Base-by-base conservation (phyloP, 2,888 invertebrate genomes). In the Lasioglossum figueresi region DNA sequence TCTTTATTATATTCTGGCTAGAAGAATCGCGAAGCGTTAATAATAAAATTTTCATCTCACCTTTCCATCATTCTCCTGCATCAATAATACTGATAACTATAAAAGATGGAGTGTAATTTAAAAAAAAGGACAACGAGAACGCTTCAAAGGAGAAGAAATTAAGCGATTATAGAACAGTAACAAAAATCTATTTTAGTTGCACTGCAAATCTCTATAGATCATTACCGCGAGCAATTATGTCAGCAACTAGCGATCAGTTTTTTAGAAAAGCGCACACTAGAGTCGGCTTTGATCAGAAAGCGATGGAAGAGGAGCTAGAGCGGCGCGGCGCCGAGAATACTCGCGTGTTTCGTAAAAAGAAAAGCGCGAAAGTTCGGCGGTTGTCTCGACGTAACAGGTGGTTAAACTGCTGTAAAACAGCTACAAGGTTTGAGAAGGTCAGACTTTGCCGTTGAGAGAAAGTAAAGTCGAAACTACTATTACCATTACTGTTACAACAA, bases 341-440 rank as follows among this genome's bases (percentile, higher is more conserved):
- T 68, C 68, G 73, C 88, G 91, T 92, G 92, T 92, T 92, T 91
- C 89, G 91, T 88, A 89, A 90, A 91, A 92, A 91, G 89, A 91
- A 92, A 90, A 88, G 88, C 88, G 89, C 89, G 88, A 85, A 89
- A 89, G 90, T 89, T 91, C 86, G 89, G 88, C 85, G 91, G 88
- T 89, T 91, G 90, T 90, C 86, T 73, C 84, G 86, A 91, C 91
- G 93, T 94, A 94, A 94, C 93, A 94, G 93, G 94, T 94, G 94
- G 94, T 93, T 93, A 91, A 93, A 93, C 92, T 92, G 91, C 91
- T 93, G 92, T 93, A 92, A 93, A 93, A 93, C 91, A 90, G 85
- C 85, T 85, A 85, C 88, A 88, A 83, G 90, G 89, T 88, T 76
- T 70, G 80, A 80, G 70, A 73, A 80, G 80, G 76, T 83, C 73